phyloP scores from a whole-genome alignment of 2,888 invertebrate genomes.

The Gerris lacustris region DNA sequence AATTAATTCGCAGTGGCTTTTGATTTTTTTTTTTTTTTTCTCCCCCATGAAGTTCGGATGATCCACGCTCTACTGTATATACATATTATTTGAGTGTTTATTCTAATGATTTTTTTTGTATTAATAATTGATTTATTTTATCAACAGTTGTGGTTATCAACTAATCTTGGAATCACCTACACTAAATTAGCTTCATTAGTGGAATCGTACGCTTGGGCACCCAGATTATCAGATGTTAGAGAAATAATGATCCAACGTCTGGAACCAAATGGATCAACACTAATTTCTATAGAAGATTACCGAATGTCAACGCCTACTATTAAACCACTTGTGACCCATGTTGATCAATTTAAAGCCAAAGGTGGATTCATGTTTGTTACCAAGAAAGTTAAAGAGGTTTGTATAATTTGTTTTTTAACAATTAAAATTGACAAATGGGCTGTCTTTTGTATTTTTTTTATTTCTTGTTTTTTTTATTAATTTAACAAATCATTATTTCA shows the following conservation, averaged over 20 bases:
- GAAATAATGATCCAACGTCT: conserved; percentile 19
- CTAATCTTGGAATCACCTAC: not conserved
- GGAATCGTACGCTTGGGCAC: not conserved
- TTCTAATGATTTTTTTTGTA: no score
- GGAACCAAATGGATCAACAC: conserved; percentile 17
- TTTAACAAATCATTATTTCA: no score
- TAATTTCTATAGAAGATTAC: conserved; percentile 9
- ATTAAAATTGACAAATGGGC: no score
- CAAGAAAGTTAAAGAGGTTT: conserved; percentile 40
- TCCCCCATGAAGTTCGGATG: no score
- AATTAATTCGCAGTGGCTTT: no score
- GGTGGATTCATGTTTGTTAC: conserved; percentile 79
- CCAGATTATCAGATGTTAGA: not conserved
- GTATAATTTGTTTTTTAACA: not conserved
- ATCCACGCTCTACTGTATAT: no score
- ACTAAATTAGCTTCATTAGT: not conserved
- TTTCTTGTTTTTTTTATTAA: no score
- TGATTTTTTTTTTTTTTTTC: no score
- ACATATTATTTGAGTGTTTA: no score
- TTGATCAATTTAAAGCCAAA: conserved; percentile 69
- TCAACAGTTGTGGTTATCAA: conserved; percentile 7
- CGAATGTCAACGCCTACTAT: conserved; percentile 6
- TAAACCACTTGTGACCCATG: conserved; percentile 47
- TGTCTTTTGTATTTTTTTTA: no score
- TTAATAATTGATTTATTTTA: no score